phyloP scores from a whole-genome alignment of 2,797 vertebrate species.

The Pyrocephalus nanus region DNA sequence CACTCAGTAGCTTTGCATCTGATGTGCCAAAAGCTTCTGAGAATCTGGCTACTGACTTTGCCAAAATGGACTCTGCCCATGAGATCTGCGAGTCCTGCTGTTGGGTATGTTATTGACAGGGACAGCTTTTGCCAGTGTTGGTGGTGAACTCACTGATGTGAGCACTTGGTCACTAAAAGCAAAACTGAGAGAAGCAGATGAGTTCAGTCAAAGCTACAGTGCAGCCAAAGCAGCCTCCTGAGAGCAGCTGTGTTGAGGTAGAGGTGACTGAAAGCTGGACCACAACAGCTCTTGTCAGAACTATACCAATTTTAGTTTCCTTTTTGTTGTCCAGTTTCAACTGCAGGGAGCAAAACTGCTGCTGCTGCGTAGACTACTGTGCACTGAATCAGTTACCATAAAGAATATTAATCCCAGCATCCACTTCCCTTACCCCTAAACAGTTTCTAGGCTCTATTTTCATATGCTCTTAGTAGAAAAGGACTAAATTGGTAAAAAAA shows the following conservation, averaged over 20 bases:
- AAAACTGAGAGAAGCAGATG: neutral
- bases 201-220: neutral
- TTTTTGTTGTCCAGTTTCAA: neutral
- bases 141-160: neutral
- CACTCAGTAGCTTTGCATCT: neutral
- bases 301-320: neutral
- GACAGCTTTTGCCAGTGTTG: neutral
- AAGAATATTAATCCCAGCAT: neutral
- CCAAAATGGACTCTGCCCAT: neutral
- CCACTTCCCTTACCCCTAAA: neutral
- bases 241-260: neutral
- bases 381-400: neutral
- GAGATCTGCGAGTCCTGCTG: fast-evolving
- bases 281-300: neutral
- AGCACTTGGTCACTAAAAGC: neutral
- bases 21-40: neutral
- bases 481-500: neutral
- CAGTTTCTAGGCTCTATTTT: neutral
- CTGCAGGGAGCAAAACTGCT: neutral
- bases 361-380: neutral
- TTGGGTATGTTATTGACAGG: fast-evolving
- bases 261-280: neutral
- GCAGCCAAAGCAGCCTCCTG: neutral
- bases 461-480: neutral
- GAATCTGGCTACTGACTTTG: neutral